Percentiles rank a stretch among this genome's conserved stretches.
These are phyloP conservation scores for Drosophila leonis DNA, from an alignment of 2,888 invertebrate genomes.

Conservation along the genomic window DNA sequence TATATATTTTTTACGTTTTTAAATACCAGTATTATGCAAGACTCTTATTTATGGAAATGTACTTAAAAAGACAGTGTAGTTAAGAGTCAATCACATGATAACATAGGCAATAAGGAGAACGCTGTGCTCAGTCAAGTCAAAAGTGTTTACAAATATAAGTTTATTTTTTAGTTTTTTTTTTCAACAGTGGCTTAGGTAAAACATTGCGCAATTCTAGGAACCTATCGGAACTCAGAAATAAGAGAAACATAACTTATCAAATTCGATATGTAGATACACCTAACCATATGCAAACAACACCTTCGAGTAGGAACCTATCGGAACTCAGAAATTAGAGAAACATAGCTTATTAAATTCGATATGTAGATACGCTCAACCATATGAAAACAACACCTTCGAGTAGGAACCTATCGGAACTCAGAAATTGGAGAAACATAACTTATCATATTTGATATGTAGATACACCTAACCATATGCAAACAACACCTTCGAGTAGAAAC, in stretches of 20 bases:
- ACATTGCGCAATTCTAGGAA: not conserved
- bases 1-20: not conserved
- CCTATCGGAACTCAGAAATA: not conserved
- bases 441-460: not conserved
- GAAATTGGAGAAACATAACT: not conserved
- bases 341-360: not conserved
- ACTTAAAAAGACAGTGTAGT: not conserved
- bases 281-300: too few relatives aligned
- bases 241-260: not conserved
- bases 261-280: not conserved
- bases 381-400: too few relatives aligned
- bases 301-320: not conserved
- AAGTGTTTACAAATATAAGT: not conserved
- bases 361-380: not conserved
- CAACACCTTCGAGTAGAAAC: not conserved
- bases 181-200: not conserved
- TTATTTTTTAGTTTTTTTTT: not conserved
- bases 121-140: not conserved
- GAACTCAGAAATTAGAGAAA: not conserved
- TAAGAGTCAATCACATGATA: not conserved
- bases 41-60: not conserved
- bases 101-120: too few relatives aligned
- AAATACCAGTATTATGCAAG: not conserved
- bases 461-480: not conserved
- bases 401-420: not conserved